phyloP scores from a whole-genome alignment of 1,140 invertebrate genomes.

The Ditylenchus dipsaci region DNA sequence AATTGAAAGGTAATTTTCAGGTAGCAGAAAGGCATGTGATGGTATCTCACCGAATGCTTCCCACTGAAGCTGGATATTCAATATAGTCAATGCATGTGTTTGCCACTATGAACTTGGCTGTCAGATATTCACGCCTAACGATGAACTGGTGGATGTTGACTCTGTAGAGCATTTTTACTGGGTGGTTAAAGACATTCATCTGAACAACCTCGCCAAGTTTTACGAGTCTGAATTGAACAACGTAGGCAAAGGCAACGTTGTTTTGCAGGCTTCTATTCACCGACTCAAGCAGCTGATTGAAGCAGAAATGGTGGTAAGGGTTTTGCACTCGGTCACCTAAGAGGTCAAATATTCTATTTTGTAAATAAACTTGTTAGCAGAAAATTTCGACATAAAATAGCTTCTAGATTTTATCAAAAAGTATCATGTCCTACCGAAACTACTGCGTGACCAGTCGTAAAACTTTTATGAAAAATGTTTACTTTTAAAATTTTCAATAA shows the following conservation, averaged over 20 bases:
- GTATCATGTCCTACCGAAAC: no score
- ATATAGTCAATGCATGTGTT: background rate
- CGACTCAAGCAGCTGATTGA: background rate
- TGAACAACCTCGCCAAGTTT: slow-evolving; percentile 5
- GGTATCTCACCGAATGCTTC: slow-evolving; percentile 2
- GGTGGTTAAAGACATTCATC: slow-evolving; percentile 13
- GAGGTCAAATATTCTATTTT: no score
- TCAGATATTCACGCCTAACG: slow-evolving; percentile 8
- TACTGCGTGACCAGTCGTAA: no score
- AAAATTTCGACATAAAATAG: no score
- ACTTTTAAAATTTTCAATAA: no score
- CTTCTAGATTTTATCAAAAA: no score
- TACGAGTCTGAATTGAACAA: background rate
- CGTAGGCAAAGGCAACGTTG: background rate
- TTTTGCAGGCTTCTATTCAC: background rate
- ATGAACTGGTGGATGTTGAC: slow-evolving; percentile 7
- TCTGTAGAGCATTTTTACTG: slow-evolving; percentile 8
- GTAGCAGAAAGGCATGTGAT: slow-evolving; percentile 8
- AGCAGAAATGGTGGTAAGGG: background rate
- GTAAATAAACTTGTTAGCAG: no score
- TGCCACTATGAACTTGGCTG: slow-evolving; percentile 9
- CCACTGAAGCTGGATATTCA: slow-evolving; percentile 8
- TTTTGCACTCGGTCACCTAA: no score
- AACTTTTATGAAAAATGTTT: no score
- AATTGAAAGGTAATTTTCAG: no score